phyloP scores from a whole-genome alignment of 2,113 vertebrate species.

The Copsychus sechellarum region DNA sequence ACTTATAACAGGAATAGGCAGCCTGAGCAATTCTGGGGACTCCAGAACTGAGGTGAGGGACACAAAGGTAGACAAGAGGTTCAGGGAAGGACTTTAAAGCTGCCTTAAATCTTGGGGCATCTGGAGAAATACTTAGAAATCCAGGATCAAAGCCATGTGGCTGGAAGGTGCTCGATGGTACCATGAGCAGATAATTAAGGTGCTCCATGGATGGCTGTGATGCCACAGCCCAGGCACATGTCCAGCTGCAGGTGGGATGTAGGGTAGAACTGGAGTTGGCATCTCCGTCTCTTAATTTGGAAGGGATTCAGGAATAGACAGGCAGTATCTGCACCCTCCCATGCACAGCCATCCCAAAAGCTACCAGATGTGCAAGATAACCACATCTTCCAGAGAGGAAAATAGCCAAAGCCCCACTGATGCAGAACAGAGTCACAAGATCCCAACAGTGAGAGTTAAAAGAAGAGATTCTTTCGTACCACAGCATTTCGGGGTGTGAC shows the following conservation, averaged over 20 bases:
- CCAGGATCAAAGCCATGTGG: background rate
- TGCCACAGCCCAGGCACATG: background rate
- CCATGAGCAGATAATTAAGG: background rate
- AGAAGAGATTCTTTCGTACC: background rate
- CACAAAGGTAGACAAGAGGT: background rate
- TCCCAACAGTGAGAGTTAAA: background rate
- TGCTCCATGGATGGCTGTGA: background rate
- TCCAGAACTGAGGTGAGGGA: background rate
- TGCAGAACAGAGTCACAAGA: background rate
- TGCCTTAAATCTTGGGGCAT: background rate
- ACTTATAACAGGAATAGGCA: background rate
- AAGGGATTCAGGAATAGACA: background rate
- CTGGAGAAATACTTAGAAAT: background rate
- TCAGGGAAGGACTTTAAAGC: background rate
- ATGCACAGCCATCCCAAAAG: conserved; percentile 33
- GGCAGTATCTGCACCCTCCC: conserved; percentile 38
- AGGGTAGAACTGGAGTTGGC: conserved; percentile 36
- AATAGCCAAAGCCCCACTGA: background rate
- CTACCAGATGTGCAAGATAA: background rate
- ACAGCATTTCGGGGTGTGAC: background rate
- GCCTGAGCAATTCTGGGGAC: background rate
- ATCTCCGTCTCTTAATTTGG: background rate
- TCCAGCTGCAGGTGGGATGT: conserved; percentile 46
- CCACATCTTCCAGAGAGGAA: background rate
- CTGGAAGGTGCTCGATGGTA: background rate